A percentile compares a stretch with the other conserved stretches of the same genome.
These are phyloP conservation scores for Phenganax stokvisi DNA, from an alignment of 92 coral and sea anemone genomes.

Conservation along the genomic window DNA sequence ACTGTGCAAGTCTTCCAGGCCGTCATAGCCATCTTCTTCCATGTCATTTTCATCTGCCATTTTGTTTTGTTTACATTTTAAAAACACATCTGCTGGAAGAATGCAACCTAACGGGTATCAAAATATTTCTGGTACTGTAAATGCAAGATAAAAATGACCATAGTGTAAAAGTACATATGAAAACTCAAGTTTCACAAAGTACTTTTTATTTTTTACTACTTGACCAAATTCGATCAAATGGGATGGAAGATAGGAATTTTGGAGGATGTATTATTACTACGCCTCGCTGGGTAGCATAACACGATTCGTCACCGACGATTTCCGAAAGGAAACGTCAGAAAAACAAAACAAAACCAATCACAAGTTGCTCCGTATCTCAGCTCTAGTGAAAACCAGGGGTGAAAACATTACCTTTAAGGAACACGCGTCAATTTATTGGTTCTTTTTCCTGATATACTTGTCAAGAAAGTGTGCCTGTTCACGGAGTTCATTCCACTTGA, in stretches of 20 bases:
- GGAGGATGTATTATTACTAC: too few relatives aligned
- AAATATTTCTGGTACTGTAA: background rate
- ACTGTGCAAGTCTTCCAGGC: slow-evolving; percentile 58
- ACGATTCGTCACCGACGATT: background rate
- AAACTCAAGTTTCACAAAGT: too few relatives aligned
- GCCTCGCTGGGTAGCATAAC: background rate
- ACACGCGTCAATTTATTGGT: background rate
- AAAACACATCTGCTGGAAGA: slow-evolving; percentile 22
- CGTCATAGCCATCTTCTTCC: slow-evolving; percentile 84
- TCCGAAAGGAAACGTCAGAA: slow-evolving; percentile 8
- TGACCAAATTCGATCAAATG: too few relatives aligned
- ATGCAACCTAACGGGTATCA: background rate
- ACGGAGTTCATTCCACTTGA: background rate
- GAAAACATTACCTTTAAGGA: too few relatives aligned
- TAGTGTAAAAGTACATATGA: too few relatives aligned
- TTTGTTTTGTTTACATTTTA: slow-evolving; percentile 68
- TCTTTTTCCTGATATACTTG: background rate
- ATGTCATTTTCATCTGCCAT: slow-evolving; percentile 65
- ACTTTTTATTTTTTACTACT: too few relatives aligned
- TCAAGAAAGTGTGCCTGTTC: background rate
- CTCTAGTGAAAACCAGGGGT: background rate
- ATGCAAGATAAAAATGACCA: background rate
- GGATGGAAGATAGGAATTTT: too few relatives aligned
- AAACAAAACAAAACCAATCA: slow-evolving; percentile 6
- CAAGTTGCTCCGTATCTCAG: slow-evolving; percentile 10